A percentile compares a stretch with the other conserved stretches of the same genome.
Evolutionary conservation across 2,797 vertebrate genomes (phyloP).

Genomic region (Remorina albescens): DNA sequence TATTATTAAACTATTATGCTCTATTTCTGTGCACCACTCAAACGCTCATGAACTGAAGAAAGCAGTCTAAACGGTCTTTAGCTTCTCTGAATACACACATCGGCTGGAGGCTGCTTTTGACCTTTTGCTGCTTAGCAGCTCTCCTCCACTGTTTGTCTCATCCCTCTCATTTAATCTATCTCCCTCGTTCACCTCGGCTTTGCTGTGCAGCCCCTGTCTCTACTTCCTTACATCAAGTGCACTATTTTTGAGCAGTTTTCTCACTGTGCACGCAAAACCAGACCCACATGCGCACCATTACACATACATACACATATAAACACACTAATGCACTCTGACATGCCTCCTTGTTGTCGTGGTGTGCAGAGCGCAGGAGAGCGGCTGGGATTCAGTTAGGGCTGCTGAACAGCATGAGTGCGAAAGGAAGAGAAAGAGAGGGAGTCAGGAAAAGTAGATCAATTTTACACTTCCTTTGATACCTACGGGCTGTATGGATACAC

Average conservation of each 20-base stretch:
- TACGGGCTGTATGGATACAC: constrained; percentile 43
- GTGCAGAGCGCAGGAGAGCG: constrained; percentile 51
- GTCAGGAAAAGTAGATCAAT: constrained; percentile 36
- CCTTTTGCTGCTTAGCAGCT: constrained; percentile 71
- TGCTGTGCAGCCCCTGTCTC: constrained; percentile 29
- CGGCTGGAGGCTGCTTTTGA: constrained; percentile 62
- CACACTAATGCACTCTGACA: constrained; percentile 57
- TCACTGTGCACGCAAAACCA: constrained; percentile 8
- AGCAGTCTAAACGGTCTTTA: constrained; percentile 63
- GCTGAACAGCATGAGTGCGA: constrained; percentile 63
- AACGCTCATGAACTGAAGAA: constrained; percentile 48
- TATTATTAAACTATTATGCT: constrained; percentile 67
- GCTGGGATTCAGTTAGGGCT: constrained; percentile 48
- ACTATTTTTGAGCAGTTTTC: constrained; percentile 40
- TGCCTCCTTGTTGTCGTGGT: constrained; percentile 54
- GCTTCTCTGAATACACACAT: constrained; percentile 51
- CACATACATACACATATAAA: constrained; percentile 2
- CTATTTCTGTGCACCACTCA: constrained; percentile 53
- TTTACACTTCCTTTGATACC: constrained; percentile 48
- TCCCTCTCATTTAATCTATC: constrained; percentile 58
- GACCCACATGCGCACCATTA: constrained; percentile 19
- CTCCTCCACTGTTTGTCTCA: constrained; percentile 49
- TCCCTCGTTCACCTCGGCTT: constrained; percentile 25
- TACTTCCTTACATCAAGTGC: constrained; percentile 49
- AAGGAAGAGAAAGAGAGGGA: constrained; percentile 33